A percentile compares a stretch with the other conserved stretches of the same genome.
Evolutionary conservation across 1,140 invertebrate species (phyloP).

Genomic region (Solenopsis invicta): DNA sequence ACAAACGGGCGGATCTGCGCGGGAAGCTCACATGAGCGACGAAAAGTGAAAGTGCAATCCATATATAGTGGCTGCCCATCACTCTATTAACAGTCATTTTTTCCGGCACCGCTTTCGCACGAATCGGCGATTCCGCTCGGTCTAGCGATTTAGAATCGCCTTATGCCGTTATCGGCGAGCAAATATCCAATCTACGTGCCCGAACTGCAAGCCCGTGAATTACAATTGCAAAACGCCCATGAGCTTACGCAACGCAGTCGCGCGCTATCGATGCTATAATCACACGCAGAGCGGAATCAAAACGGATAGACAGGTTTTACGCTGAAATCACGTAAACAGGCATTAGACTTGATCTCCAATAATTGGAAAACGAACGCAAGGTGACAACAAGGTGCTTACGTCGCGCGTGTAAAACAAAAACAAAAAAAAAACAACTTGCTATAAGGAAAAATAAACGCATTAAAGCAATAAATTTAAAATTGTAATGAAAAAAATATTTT

Average conservation of each 20-base stretch:
- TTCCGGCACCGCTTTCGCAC: constrained; percentile 25
- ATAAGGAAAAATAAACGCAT: not conserved
- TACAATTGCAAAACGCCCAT: constrained; percentile 53
- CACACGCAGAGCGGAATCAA: constrained; percentile 21
- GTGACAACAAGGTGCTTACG: not conserved
- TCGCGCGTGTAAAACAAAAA: too few species aligned
- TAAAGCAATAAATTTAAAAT: not conserved
- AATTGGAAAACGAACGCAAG: not conserved
- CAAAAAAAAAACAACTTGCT: too few species aligned
- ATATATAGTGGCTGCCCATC: constrained; percentile 38
- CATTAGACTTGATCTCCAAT: not conserved
- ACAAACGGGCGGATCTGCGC: constrained; percentile 32
- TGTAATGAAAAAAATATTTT: not conserved
- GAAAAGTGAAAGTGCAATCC: constrained; percentile 70
- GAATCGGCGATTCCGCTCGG: not conserved
- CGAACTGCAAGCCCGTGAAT: constrained; percentile 46
- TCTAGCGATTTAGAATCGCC: constrained; percentile 25
- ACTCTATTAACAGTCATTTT: constrained; percentile 62
- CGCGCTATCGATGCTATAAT: constrained; percentile 41
- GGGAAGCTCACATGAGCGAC: constrained; percentile 35
- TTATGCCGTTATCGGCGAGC: not conserved
- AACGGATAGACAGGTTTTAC: constrained; percentile 31
- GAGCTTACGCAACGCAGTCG: constrained; percentile 44
- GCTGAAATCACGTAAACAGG: not conserved
- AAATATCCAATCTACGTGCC: constrained; percentile 54